phyloP scores from a whole-genome alignment of 2,888 invertebrate genomes.

The Rotaria sp. region DNA sequence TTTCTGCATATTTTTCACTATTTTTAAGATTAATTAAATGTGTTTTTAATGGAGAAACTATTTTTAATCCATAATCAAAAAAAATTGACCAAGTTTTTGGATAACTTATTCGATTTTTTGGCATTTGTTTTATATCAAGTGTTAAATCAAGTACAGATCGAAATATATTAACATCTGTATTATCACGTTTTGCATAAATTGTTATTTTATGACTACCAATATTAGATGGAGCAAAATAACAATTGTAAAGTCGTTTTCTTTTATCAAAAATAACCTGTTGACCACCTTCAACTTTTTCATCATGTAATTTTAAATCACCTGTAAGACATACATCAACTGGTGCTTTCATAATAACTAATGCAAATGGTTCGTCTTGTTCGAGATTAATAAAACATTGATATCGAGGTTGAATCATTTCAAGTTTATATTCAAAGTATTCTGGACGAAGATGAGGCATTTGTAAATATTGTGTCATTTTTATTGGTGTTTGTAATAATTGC shows the following conservation, averaged over 20 bases:
- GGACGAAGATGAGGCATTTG: background rate
- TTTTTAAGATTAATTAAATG: background rate
- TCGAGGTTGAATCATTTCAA: background rate
- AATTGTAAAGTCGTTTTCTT: background rate
- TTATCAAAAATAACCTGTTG: background rate
- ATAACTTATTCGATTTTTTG: background rate
- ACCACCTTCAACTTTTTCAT: background rate
- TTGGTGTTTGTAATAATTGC: background rate
- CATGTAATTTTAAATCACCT: background rate
- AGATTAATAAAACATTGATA: background rate
- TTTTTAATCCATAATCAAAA: background rate
- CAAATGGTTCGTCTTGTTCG: background rate
- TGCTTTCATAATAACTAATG: background rate
- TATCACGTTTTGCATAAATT: constrained; percentile 16
- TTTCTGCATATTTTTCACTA: background rate
- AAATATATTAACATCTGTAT: background rate
- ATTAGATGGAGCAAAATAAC: background rate
- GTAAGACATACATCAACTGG: background rate
- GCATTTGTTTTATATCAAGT: background rate
- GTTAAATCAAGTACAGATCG: background rate
- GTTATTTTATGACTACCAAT: background rate
- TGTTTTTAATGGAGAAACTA: background rate
- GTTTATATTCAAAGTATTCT: background rate
- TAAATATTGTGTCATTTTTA: background rate
- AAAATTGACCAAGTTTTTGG: background rate